Evolutionary conservation across 2,888 invertebrate genomes (phyloP).

Genomic region (Buathra laborator): DNA sequence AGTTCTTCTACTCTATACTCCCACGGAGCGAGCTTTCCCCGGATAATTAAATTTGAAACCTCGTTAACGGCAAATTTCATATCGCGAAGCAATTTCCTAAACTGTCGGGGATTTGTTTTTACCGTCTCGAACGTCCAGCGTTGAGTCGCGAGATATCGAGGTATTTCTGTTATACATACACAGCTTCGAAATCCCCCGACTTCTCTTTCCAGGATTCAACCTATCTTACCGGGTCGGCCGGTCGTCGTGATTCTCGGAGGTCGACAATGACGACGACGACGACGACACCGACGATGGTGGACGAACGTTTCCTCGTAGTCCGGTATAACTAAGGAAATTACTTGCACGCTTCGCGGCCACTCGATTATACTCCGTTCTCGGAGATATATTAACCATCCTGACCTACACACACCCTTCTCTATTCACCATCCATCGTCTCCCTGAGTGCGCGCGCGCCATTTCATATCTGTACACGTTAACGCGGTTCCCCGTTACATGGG

Average conservation of each 20-base stretch:
- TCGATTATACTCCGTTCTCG: slow-evolving; percentile 61
- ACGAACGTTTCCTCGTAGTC: slow-evolving; percentile 37
- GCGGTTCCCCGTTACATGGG: background rate
- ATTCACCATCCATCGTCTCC: background rate
- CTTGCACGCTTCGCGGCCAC: slow-evolving; percentile 51
- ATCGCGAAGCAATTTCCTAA: slow-evolving; percentile 46
- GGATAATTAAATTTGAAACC: slow-evolving; percentile 36
- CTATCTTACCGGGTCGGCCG: background rate
- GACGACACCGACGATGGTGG: background rate
- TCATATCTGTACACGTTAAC: background rate
- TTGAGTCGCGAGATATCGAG: background rate
- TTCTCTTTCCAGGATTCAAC: background rate
- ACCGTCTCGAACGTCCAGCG: background rate
- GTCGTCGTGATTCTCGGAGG: background rate
- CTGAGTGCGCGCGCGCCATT: background rate
- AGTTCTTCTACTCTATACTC: background rate
- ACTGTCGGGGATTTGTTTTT: slow-evolving; percentile 35
- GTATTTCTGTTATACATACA: background rate
- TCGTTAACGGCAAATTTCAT: slow-evolving; percentile 18
- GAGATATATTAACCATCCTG: slow-evolving; percentile 46
- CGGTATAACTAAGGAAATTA: slow-evolving; percentile 56
- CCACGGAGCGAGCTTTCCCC: background rate
- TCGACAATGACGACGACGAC: slow-evolving; percentile 7
- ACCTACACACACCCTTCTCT: slow-evolving; percentile 10
- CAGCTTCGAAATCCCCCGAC: background rate